phyloP scores from a whole-genome alignment of 1,140 invertebrate species.

The Caligus rogercresseyi region DNA sequence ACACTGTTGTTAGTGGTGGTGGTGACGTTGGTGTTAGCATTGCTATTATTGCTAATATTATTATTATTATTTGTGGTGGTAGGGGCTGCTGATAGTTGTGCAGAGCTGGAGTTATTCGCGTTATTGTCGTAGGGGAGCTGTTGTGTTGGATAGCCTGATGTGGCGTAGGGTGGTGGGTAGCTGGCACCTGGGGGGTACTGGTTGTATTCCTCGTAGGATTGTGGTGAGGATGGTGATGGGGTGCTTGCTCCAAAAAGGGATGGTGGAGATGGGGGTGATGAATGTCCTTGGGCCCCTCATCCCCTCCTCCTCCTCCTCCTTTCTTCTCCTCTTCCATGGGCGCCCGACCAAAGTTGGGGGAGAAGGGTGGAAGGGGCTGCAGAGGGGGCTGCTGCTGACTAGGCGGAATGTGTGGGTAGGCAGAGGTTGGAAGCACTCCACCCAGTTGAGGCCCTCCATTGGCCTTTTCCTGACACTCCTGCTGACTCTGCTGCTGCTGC shows the following conservation, averaged over 20 bases:
- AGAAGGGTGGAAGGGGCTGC: slow-evolving; percentile 15
- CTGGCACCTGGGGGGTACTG: slow-evolving; percentile 27
- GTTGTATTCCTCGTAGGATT: slow-evolving; percentile 24
- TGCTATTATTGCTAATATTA: slow-evolving; percentile 18
- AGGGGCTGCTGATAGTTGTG: too few species aligned
- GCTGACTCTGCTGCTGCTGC: too few species aligned
- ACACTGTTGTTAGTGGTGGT: slow-evolving; percentile 10
- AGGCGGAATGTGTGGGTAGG: background rate
- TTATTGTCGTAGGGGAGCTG: too few species aligned
- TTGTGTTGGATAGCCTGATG: too few species aligned
- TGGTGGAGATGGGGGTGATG: slow-evolving; percentile 2
- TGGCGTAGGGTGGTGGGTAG: too few species aligned
- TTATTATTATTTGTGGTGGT: slow-evolving; percentile 22
- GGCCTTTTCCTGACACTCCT: too few species aligned
- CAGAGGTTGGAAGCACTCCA: background rate
- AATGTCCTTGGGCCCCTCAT: background rate
- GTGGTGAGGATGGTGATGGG: slow-evolving; percentile 23
- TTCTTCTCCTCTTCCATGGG: background rate
- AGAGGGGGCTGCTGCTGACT: background rate
- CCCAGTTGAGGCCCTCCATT: background rate
- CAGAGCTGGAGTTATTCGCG: too few species aligned
- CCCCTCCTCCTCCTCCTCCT: background rate
- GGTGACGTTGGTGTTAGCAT: slow-evolving; percentile 25
- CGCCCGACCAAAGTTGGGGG: slow-evolving; percentile 15
- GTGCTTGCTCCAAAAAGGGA: slow-evolving; percentile 33